Base-by-base conservation (phyloP, 2,113 vertebrate genomes). In the Dipodomys stephensi region DNA sequence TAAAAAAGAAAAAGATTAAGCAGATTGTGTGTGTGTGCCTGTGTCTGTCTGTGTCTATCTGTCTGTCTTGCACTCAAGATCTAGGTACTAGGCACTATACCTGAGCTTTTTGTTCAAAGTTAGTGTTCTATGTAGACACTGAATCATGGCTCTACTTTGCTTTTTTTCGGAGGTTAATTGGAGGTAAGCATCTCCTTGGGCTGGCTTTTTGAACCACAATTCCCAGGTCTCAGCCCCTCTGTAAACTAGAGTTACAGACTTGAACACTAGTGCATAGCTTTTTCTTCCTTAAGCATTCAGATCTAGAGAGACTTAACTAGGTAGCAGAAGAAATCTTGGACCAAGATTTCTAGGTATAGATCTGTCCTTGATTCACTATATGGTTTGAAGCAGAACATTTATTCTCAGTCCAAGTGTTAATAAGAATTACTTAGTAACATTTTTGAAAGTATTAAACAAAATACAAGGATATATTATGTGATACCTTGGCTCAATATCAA, bases 1-100 rank as follows among this genome's bases (percentile, higher is more conserved):
- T 94, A 69, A 67, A 0, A 79, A 62, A 89, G 95, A 73, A 60
- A 35, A 94, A 88, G 28, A 78, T 62, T n/a, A 92, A 94, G 27
- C 69, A 83, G 49, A 46, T 18, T 39, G 49, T 49, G 49, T 49
- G 49, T 49, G 49, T 49, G 49, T 49, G 9, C 12, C 3, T 49
- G 49, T 49, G 49, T 49, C 8, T 49, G 49, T 49, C 8, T 49
- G 49, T 49, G 49, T 49, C 8, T 49, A 8, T 49, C 9, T 49
- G 49, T 49, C 9, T 49, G 10, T 49, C 49, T 49, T 49, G 49
- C 12, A 49, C 49, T 49, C 12, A 9, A 49, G 49, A 12, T 49
- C 49, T 49, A 49, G 49, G 49, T 12, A 49, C 49, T 49, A 49
- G 49, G 49, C 49, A 49, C 49, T 49, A 49, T 49, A 9, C 49